Base-by-base conservation (phyloP, 1,140 invertebrate genomes). In the Rhopalosiphum padi region DNA sequence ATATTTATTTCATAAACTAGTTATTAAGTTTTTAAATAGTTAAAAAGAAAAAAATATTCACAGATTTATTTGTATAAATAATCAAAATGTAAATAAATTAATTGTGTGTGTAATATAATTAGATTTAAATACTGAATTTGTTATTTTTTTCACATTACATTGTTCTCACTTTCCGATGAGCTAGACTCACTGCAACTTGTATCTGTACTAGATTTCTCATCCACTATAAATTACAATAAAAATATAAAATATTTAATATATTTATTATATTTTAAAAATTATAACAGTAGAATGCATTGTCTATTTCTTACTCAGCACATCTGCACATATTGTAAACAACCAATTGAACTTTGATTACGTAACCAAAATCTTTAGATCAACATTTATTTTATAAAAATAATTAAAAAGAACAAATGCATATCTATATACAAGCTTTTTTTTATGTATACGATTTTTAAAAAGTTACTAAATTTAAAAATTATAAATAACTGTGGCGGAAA, bases 31-130 rank as follows among this genome's bases (percentile, higher is more conserved):
- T 90, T 68, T 41, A 37, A 60, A 43, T 90, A 90, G 53, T 90
- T 60, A 43, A 90, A 90, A 90, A 37, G 8, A 41, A 53, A 35
- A 46, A 46, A 48, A 15, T 46, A 43, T 43, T 68, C 68, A 60
- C 89, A 68, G 25, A 60, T 60, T 90, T 55, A 43, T 68, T 43
- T 90, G 55, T 90, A 46, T 90, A 68, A 90, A 46, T 90, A 68
- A 68, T 41, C 1, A 2, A 90, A 68, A 46, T 90, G 89, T 90
- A 90, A 68, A 90, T 90, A 68, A n/a, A 68, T 68, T 30, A n/a
- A 90, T 60, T 90, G 37, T 90, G 89, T 60, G 88, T 90, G 41
- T 90, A 90, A 68, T 90, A 90, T 90, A 90, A 68, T 9, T 60
- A 60, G 55, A 68, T 90, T 68, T 68, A 90, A 90, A 68, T 55